Evolutionary conservation across 1,140 invertebrate genomes (phyloP).

Genomic region (Diorhabda carinulata): DNA sequence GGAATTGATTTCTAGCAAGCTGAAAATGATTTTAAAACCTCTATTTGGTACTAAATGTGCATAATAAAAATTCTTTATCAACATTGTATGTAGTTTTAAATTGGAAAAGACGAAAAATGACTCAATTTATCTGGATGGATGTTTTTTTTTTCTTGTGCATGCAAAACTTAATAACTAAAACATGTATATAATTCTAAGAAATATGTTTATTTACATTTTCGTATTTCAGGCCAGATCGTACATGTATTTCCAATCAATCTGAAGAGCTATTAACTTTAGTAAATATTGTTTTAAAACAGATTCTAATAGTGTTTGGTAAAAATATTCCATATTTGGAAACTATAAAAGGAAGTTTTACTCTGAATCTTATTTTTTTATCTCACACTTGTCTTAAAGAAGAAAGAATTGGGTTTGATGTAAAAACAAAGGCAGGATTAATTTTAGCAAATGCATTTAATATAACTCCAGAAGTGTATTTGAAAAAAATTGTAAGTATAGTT

Average conservation of each 20-base stretch:
- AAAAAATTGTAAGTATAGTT: conserved; percentile 22
- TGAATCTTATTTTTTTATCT: conserved; percentile 23
- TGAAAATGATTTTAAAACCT: no score
- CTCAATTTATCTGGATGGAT: neutral
- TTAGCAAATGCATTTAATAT: conserved; percentile 27
- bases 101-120: no score
- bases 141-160: neutral
- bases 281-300: conserved; percentile 30
- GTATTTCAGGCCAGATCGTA: conserved; percentile 22
- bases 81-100: no score
- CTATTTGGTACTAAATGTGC: no score
- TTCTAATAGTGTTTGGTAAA: conserved; percentile 28
- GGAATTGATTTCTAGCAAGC: no score
- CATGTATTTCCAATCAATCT: conserved; percentile 22
- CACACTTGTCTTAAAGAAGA: conserved; percentile 25
- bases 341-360: conserved; percentile 22
- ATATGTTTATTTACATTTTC: neutral
- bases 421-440: conserved; percentile 29
- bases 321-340: conserved; percentile 21
- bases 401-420: conserved; percentile 28
- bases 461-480: conserved; percentile 14
- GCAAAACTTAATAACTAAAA: neutral
- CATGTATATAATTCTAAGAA: conserved; percentile 10
- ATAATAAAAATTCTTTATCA: no score
- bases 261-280: conserved; percentile 25